phyloP scores from a whole-genome alignment of 92 coral and sea anemone species.

The Umimayanthus kanabou region DNA sequence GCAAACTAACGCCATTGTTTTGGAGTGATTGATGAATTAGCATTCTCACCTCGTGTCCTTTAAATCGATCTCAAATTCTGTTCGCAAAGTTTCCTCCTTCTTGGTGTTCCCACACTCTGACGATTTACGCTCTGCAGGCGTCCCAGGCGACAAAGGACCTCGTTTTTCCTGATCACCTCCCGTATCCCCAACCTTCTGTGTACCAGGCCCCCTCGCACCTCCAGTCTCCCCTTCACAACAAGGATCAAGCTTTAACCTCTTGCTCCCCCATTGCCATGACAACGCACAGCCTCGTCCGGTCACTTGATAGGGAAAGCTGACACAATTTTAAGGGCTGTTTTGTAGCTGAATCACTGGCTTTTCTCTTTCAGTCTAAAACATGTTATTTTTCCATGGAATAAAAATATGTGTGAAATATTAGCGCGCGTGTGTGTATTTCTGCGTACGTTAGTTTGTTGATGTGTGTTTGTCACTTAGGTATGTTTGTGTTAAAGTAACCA shows the following conservation, averaged over 20 bases:
- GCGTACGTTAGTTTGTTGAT: no score
- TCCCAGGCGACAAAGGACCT: not conserved
- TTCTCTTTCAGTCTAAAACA: no score
- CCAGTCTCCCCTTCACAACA: conserved; percentile 1
- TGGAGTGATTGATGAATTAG: not conserved
- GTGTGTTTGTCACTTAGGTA: no score
- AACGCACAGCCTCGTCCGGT: conserved; percentile 88
- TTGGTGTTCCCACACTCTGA: conserved; percentile 10
- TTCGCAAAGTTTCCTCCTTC: not conserved
- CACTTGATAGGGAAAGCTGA: conserved; percentile 80
- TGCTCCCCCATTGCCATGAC: conserved; percentile 64
- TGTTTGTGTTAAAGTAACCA: no score
- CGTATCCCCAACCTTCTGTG: not conserved
- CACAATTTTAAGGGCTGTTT: not conserved
- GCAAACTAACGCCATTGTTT: not conserved
- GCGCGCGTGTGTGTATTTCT: no score
- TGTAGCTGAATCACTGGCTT: no score
- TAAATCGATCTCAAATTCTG: conserved; percentile 45
- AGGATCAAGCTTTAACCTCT: conserved; percentile 67
- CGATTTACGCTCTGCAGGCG: not conserved
- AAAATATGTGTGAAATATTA: no score
- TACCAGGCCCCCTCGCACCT: not conserved
- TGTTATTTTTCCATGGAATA: no score
- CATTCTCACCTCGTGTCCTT: conserved; percentile 27
- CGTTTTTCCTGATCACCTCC: not conserved